Evolutionary conservation across 2,888 invertebrate species (phyloP).

Genomic region (Entomobrya proxima): DNA sequence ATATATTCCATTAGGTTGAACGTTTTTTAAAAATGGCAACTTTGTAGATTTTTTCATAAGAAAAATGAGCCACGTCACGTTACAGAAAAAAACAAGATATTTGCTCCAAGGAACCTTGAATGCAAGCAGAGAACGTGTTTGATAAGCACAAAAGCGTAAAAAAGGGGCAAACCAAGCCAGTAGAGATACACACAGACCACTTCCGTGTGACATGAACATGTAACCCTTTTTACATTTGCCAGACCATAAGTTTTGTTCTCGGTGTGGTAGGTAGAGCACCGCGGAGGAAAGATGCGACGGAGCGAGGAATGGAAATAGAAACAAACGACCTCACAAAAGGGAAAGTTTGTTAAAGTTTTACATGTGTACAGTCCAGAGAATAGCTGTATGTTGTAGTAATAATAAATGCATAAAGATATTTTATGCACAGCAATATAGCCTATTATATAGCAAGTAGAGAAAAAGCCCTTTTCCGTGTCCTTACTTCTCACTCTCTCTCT

Average conservation of each 20-base stretch:
- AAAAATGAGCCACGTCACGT: background rate
- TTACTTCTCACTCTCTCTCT: background rate
- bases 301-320: conserved; percentile 52
- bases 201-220: background rate
- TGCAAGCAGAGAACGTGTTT: background rate
- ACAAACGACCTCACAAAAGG: conserved; percentile 41
- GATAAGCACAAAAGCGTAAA: background rate
- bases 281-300: conserved; percentile 12
- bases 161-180: conserved; percentile 20
- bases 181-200: conserved; percentile 3
- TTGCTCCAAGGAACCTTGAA: background rate
- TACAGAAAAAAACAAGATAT: background rate
- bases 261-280: background rate
- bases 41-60: background rate
- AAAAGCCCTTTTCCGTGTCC: background rate
- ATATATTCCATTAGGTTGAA: background rate
- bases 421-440: background rate
- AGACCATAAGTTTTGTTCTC: background rate
- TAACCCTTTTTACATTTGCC: background rate
- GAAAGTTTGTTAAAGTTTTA: conserved; percentile 33
- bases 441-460: background rate
- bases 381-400: background rate
- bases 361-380: background rate
- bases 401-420: conserved; percentile 13
- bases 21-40: background rate